These are phyloP conservation scores for Lagria hirta DNA, from an alignment of 2,888 invertebrate species.

Conservation along the genomic window DNA sequence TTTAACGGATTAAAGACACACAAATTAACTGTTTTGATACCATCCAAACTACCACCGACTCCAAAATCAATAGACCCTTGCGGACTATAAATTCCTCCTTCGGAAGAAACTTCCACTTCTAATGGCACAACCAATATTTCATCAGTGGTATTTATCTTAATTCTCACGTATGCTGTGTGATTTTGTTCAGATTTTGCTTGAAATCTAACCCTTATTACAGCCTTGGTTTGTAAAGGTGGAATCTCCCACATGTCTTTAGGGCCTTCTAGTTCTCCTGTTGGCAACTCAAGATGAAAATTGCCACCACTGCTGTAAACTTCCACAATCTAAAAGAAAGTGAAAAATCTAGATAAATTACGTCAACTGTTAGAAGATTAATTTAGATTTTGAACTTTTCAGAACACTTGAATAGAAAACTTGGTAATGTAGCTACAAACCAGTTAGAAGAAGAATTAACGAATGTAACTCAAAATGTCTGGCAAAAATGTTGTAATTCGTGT, in stretches of 20 bases:
- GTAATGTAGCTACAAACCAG: no score
- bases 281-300: conserved; percentile 85
- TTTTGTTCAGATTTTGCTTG: conserved; percentile 76
- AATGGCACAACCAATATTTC: conserved; percentile 78
- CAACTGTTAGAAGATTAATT: no score
- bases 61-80: conserved; percentile 81
- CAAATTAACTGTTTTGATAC: conserved; percentile 62
- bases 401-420: no score
- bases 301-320: conserved; percentile 87
- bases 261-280: conserved; percentile 75
- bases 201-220: conserved; percentile 84
- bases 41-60: conserved; percentile 70
- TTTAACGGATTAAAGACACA: conserved; percentile 68
- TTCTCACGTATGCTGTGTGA: conserved; percentile 82
- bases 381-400: no score
- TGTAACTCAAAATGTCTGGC: no score
- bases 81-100: conserved; percentile 76
- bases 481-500: no score
- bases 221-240: conserved; percentile 83
- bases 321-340: conserved; percentile 59
- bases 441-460: no score
- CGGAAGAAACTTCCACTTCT: conserved; percentile 74
- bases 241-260: conserved; percentile 87
- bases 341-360: no score
- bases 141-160: conserved; percentile 68